phyloP scores from a whole-genome alignment of 2,797 vertebrate genomes.

The Gila robusta region DNA sequence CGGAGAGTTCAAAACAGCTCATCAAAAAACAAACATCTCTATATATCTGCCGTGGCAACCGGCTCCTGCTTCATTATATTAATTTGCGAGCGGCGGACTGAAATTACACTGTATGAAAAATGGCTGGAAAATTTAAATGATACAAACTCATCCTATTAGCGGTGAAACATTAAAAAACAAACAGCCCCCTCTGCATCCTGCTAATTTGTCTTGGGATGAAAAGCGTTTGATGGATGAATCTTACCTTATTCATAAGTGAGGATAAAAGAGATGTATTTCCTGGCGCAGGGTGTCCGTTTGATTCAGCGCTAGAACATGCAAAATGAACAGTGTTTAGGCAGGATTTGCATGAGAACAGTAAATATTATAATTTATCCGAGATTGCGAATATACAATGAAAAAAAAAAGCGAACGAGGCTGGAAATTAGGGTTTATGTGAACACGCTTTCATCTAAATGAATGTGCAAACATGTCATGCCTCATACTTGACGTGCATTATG shows the following conservation, averaged over 20 bases:
- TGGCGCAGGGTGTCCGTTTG: conserved; percentile 95
- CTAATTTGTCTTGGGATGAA: conserved; percentile 91
- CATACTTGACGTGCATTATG: conserved; percentile 55
- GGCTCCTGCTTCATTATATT: conserved; percentile 99
- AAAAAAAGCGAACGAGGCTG: conserved; percentile 65
- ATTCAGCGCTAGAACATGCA: conserved; percentile 98
- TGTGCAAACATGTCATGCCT: conserved; percentile 53
- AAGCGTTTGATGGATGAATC: conserved; percentile 96
- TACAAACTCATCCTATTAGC: conserved; percentile 99
- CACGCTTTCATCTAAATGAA: conserved; percentile 57
- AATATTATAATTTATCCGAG: conserved; percentile 86
- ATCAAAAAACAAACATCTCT: conserved; percentile 90
- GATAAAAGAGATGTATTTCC: conserved; percentile 99
- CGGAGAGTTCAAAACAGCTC: conserved; percentile 84
- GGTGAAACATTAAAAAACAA: conserved; percentile 99
- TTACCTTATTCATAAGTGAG: conserved; percentile 99
- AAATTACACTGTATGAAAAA: conserved; percentile 99
- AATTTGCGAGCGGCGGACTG: conserved; percentile 97
- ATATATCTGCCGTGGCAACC: conserved; percentile 93
- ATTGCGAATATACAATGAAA: conserved; percentile 78
- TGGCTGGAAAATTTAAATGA: conserved; percentile 99
- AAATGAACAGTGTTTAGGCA: conserved; percentile 95
- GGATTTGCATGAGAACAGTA: conserved; percentile 86
- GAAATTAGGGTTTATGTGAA: conserved; percentile 58
- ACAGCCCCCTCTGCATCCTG: conserved; percentile 86